Evolutionary conservation across 2,888 invertebrate genomes (phyloP), one percentile per base, ranked within the genome.

Genomic region (Adela reaumurella): DNA sequence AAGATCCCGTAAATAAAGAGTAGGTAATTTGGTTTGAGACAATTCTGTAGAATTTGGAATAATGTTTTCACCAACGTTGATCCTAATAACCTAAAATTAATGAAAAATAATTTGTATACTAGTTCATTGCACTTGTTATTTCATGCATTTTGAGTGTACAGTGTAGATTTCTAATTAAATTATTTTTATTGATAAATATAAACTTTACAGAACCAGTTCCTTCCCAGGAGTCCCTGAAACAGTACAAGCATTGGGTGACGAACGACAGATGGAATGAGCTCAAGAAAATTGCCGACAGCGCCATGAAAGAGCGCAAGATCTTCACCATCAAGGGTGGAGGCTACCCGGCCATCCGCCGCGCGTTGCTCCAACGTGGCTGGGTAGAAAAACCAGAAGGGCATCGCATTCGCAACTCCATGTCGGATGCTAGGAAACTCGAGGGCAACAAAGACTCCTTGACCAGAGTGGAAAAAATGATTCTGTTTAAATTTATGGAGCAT

Each of bases 401-500:
- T 14, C 35, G 35, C 35, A 35, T 52, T 60, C 68, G n/a, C 67
- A 66, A 47, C 44, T 51, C 14, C 19, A n/a, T 47, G 51, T 20
- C 70, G 71, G 52, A 72, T 74, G 17, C 71, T 74, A 17, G 46
- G 63, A 45, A 67, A 62, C 50, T 71, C 47, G 76, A 78, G 54
- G 70, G 80, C 57, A 59, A 72, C 66, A 60, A 74, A 59, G 83
- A 83, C 53, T 81, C 82, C 55, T 68, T 84, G 8, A 74, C 82
- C 2, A 87, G 84, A 69, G 85, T 88, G 47, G 89, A 90, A 63
- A 77, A 84, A 52, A 83, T 83, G 63, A 84, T 87, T 47, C 82
- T 90, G 61, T 89, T 87, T 3, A 82, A 91, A 57, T 88, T 93
- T 67, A 81, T 94, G 61, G 86, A 88, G 57, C 87, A 89, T 59